These are phyloP conservation scores for Timandra comae DNA, from an alignment of 2,888 invertebrate genomes.

Conservation along the genomic window DNA sequence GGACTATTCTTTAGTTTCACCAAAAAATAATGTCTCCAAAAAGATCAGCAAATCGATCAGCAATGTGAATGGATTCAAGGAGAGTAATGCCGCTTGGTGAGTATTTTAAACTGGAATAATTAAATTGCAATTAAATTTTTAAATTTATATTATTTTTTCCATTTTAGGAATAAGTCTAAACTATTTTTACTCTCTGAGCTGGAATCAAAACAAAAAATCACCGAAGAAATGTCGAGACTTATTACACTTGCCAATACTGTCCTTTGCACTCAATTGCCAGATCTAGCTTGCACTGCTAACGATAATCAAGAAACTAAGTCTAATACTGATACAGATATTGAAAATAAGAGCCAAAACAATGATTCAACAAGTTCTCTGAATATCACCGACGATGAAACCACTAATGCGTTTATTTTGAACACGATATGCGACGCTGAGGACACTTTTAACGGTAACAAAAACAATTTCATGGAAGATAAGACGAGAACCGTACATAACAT, in stretches of 20 bases:
- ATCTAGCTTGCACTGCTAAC: constrained; percentile 50
- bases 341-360: constrained; percentile 25
- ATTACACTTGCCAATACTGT: constrained; percentile 71
- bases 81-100: constrained; percentile 50
- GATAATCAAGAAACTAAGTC: constrained; percentile 26
- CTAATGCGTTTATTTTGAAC: constrained; percentile 35
- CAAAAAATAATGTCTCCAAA: constrained; percentile 52
- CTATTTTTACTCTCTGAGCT: constrained; percentile 48
- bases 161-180: constrained; percentile 58
- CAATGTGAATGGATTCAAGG: constrained; percentile 61
- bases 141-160: constrained; percentile 2
- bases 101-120: constrained; percentile 11
- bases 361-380: constrained; percentile 34
- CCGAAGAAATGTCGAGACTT: constrained; percentile 63
- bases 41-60: constrained; percentile 68
- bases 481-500: constrained; percentile 35
- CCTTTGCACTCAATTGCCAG: constrained; percentile 62
- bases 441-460: constrained; percentile 31
- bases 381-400: constrained; percentile 36
- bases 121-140: constrained; percentile 1
- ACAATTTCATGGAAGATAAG: constrained; percentile 34
- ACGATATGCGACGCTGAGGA: constrained; percentile 33
- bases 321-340: constrained; percentile 20
- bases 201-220: constrained; percentile 51
- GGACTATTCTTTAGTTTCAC: constrained; percentile 43